Evolutionary conservation across 2,797 vertebrate species (phyloP).

Genomic region (Chrosomus eos): DNA sequence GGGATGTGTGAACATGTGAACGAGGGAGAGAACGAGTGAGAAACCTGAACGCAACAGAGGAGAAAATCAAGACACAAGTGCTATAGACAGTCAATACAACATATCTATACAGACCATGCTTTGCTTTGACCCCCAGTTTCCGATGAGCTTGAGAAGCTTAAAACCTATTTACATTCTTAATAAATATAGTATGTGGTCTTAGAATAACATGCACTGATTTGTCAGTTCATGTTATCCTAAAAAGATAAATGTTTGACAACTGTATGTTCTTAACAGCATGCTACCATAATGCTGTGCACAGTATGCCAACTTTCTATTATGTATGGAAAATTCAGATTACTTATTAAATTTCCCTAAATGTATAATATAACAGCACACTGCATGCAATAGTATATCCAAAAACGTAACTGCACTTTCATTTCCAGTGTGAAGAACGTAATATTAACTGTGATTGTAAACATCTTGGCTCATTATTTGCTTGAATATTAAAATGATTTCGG

Average conservation of each 20-base stretch:
- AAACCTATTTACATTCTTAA: neutral
- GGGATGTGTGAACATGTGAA: constrained; percentile 46
- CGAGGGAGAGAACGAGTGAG: constrained; percentile 9
- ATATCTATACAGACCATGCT: neutral
- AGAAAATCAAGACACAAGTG: constrained; percentile 21
- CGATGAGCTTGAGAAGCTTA: neutral
- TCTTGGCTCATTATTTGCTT: neutral
- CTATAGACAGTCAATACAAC: constrained; percentile 19
- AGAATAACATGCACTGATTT: neutral
- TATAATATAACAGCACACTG: neutral
- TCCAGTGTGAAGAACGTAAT: neutral
- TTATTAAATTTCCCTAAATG: neutral
- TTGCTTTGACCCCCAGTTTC: neutral
- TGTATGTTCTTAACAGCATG: neutral
- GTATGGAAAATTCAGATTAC: neutral
- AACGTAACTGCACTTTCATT: too few relatives aligned
- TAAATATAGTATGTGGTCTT: neutral
- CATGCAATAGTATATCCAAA: neutral
- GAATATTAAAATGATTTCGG: neutral
- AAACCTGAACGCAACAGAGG: constrained; percentile 4
- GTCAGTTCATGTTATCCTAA: neutral
- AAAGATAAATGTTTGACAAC: neutral
- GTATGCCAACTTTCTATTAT: neutral
- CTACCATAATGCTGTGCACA: neutral
- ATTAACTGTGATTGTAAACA: neutral